These are phyloP conservation scores for Meganola albula DNA, from an alignment of 2,888 invertebrate species.

Conservation along the genomic window DNA sequence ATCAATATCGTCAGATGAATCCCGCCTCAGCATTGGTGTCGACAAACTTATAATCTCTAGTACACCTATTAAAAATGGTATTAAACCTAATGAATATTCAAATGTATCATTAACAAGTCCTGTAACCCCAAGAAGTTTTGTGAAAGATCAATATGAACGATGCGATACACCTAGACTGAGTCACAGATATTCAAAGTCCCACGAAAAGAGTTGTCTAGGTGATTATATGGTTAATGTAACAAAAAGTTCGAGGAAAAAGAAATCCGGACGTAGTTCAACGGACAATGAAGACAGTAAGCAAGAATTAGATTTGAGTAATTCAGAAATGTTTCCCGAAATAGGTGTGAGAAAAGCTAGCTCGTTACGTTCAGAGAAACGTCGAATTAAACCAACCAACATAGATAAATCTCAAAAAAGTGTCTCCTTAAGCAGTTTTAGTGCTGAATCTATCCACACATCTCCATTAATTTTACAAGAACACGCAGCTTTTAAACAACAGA, in stretches of 20 bases:
- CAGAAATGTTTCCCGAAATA: constrained; percentile 65
- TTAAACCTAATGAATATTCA: constrained; percentile 41
- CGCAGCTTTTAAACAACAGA: constrained; percentile 54
- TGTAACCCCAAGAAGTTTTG: constrained; percentile 46
- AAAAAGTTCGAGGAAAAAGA: constrained; percentile 58
- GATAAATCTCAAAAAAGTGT: constrained; percentile 53
- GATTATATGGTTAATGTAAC: constrained; percentile 54
- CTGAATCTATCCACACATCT: constrained; percentile 53
- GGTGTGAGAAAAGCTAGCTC: constrained; percentile 59
- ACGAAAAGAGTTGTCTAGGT: constrained; percentile 60
- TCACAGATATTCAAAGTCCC: constrained; percentile 49
- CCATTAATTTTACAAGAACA: constrained; percentile 52
- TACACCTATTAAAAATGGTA: constrained; percentile 60
- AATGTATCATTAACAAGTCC: constrained; percentile 47
- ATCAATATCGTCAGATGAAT: constrained; percentile 59
- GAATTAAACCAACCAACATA: constrained; percentile 76
- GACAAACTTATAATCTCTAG: constrained; percentile 52
- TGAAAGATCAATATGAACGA: constrained; percentile 45
- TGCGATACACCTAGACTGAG: constrained; percentile 59
- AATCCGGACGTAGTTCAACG: constrained; percentile 45
- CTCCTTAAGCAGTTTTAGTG: constrained; percentile 54
- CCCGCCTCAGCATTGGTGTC: constrained; percentile 43
- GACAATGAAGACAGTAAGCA: constrained; percentile 44
- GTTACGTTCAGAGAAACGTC: constrained; percentile 46
- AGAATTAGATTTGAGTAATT: constrained; percentile 57